phyloP scores from a whole-genome alignment of 1,140 invertebrate species.

The Ooceraea biroi region DNA sequence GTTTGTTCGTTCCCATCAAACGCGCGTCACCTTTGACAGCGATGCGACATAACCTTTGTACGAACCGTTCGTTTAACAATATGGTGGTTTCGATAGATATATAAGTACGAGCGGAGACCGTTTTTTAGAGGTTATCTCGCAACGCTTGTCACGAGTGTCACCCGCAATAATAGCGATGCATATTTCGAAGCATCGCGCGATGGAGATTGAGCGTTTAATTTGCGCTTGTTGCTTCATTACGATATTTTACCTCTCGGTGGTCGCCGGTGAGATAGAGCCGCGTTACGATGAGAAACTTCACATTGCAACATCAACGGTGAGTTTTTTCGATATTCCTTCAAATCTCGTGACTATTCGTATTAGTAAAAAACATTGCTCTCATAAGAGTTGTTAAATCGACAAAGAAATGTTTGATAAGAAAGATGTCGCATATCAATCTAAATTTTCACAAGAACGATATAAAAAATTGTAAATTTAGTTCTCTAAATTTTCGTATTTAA shows the following conservation, averaged over 20 bases:
- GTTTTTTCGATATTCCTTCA: background rate
- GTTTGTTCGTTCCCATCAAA: too few species aligned
- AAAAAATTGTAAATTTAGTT: constrained; percentile 14
- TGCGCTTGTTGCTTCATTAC: background rate
- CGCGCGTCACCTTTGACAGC: too few species aligned
- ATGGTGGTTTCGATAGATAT: constrained; percentile 11
- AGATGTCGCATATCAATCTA: background rate
- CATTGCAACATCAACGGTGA: constrained; percentile 59
- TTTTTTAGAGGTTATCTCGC: constrained; percentile 54
- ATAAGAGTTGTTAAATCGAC: background rate
- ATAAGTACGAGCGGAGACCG: background rate
- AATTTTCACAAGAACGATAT: background rate
- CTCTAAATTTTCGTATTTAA: constrained; percentile 27
- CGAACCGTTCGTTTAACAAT: background rate
- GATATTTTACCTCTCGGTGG: background rate
- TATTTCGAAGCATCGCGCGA: background rate
- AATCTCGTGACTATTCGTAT: background rate
- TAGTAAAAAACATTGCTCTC: background rate
- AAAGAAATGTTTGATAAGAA: background rate
- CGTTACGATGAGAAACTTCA: constrained; percentile 64
- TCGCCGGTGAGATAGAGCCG: constrained; percentile 52
- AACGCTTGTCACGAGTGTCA: background rate
- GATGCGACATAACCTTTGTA: background rate
- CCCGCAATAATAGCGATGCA: background rate
- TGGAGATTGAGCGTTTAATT: constrained; percentile 19